Base-by-base conservation (phyloP, 2,888 invertebrate species). In the Leptinotarsa rubiginosa region DNA sequence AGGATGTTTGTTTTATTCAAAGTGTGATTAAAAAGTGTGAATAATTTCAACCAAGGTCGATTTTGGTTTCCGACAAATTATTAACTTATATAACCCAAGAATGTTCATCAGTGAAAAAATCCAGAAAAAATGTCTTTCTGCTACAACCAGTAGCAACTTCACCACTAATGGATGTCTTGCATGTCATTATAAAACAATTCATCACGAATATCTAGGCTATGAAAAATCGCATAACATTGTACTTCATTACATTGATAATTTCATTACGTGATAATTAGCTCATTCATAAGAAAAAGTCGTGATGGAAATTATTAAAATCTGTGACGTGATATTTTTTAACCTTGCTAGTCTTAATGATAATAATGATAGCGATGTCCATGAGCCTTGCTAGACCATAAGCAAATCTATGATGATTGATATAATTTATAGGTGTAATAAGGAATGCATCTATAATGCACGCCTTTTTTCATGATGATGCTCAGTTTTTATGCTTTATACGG, bases 291-390 rank as follows among this genome's bases (percentile, higher is more conserved):
- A 74, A 73, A 56, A 64, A 71, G 31, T 75, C 76, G 75, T 75
- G 78, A 71, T 76, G 65, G 56, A 78, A 76, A 75, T 78, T 73
- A 75, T 76, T 78, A 76, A 70, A 70, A 70, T 69, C 64, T 69
- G 56, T 66, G 67, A 70, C 71, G 65, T 70, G 68, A 70, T 54
- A 31, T 72, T 70, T 71, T 73, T 75, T 69, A 75, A 75, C 77
- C 77, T 77, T 75, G 70, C 47, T 62, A 49, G 65, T 59, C 69
- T 66, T 77, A 75, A 73, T 69, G 69, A 69, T 64, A 65, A 74
- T 77, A 70, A 70, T 67, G 62, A 56, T 31, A 25, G 47, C 16
- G 65, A 69, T 62, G 49, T 54, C 59, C 41, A 68, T 68, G 68
- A 73, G 59, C 68, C 73, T 76, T 69, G 69, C 67, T 54, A 67